Conservation (phyloP, 1,140 invertebrate genomes). For the fruit fly (Drosophila melanogaster) region DNA sequence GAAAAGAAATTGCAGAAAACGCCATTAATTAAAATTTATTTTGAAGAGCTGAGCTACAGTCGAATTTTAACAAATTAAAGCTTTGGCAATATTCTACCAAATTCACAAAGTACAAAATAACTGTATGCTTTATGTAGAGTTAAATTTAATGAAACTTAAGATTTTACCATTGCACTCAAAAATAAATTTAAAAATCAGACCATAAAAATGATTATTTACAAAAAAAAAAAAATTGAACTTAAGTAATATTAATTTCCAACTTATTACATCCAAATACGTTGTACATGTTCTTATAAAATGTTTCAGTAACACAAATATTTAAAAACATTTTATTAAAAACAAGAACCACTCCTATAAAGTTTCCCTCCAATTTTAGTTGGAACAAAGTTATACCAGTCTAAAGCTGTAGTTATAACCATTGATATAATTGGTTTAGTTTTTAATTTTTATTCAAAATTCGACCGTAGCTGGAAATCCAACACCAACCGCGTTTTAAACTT, state of each 20-base stretch:
- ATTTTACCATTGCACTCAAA: too few species aligned
- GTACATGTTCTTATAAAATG: too few species aligned
- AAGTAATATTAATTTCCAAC: too few species aligned
- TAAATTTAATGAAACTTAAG: too few species aligned
- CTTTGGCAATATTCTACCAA: neutral
- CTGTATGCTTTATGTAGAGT: too few species aligned
- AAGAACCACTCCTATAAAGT: neutral
- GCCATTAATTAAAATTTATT: constrained; percentile 40
- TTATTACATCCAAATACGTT: neutral
- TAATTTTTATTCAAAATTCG: constrained; percentile 4
- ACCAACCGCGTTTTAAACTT: constrained; percentile 33
- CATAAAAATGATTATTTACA: too few species aligned
- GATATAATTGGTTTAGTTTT: neutral
- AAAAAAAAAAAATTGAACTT: too few species aligned
- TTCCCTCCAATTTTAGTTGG: constrained; percentile 3
- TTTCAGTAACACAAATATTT: neutral
- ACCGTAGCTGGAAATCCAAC: constrained; percentile 23
- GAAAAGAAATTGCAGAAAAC: constrained; percentile 36
- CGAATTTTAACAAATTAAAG: constrained; percentile 10
- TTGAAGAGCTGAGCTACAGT: constrained; percentile 13
- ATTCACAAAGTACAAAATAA: too few species aligned
- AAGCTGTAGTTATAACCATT: neutral
- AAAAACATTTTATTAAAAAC: neutral
- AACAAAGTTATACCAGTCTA: neutral
- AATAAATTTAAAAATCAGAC: too few species aligned